Conservation (phyloP, 1,140 invertebrate genomes). For the Frieseomelitta varia region DNA sequence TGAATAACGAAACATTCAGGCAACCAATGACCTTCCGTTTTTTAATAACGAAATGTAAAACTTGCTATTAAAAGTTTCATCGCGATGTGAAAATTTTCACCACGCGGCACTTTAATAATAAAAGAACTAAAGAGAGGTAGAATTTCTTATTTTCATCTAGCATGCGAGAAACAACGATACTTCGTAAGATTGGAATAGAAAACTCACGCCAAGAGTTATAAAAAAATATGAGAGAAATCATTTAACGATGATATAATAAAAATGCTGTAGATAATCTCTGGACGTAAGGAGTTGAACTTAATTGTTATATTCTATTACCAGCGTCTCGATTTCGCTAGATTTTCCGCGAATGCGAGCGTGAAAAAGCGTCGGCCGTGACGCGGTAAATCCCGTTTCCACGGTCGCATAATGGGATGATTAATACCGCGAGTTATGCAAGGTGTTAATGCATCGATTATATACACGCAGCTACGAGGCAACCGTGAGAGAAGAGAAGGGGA, state of each 20-base stretch:
- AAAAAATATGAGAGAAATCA: too few relatives aligned
- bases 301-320: too few relatives aligned
- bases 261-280: too few relatives aligned
- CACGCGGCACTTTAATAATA: too few relatives aligned
- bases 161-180: too few relatives aligned
- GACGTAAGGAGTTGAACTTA: too few relatives aligned
- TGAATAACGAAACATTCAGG: not conserved
- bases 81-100: not conserved
- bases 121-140: too few relatives aligned
- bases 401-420: conserved; percentile 64
- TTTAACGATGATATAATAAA: too few relatives aligned
- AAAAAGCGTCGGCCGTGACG: conserved; percentile 13
- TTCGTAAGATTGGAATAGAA: too few relatives aligned
- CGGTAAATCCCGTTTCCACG: conserved; percentile 33
- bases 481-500: conserved; percentile 15
- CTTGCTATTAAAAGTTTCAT: not conserved
- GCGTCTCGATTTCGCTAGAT: not conserved
- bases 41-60: not conserved
- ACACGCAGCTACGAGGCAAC: conserved; percentile 33
- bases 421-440: conserved; percentile 67
- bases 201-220: too few relatives aligned
- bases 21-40: not conserved
- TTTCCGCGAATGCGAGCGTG: not conserved
- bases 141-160: too few relatives aligned
- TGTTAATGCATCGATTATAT: conserved; percentile 73